Evolutionary conservation across 23 tunicate species (phyloP).

Genomic region (Aplidium turbinatum): DNA sequence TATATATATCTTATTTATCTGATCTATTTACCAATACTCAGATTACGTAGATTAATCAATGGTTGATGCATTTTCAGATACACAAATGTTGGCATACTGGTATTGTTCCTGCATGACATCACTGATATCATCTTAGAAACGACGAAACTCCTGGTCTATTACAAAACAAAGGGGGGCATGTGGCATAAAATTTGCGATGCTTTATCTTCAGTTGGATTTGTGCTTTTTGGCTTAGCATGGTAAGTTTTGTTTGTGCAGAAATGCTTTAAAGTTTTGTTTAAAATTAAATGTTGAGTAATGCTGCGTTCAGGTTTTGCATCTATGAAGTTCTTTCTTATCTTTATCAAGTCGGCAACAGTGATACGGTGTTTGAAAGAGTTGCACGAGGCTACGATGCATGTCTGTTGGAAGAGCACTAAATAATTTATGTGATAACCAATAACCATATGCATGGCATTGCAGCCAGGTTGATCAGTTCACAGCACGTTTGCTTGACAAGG

Average conservation of each 20-base stretch:
- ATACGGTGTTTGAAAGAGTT: too few relatives aligned
- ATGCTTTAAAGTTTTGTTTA: too few relatives aligned
- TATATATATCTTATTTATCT: background rate
- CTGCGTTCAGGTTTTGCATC: too few relatives aligned
- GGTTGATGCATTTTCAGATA: constrained; percentile 42
- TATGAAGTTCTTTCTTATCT: too few relatives aligned
- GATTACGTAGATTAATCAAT: background rate
- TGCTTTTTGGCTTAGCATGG: constrained; percentile 84
- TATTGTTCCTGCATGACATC: constrained; percentile 84
- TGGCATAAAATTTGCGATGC: constrained; percentile 78
- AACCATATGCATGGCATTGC: too few relatives aligned
- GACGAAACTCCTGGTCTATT: constrained; percentile 77
- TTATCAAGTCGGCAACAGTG: too few relatives aligned
- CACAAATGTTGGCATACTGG: constrained; percentile 76
- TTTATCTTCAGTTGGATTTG: constrained; percentile 76
- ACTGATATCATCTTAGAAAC: constrained; percentile 84
- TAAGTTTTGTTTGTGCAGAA: constrained; percentile 18
- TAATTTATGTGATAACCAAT: too few relatives aligned
- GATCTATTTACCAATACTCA: background rate
- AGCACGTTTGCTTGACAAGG: too few relatives aligned
- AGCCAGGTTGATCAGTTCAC: too few relatives aligned
- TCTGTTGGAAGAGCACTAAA: too few relatives aligned
- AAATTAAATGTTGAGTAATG: too few relatives aligned
- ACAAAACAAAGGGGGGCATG: constrained; percentile 83
- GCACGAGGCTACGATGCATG: too few relatives aligned